Conservation (phyloP, 2,113 vertebrate species). For the Petrocephalus zakoni region DNA sequence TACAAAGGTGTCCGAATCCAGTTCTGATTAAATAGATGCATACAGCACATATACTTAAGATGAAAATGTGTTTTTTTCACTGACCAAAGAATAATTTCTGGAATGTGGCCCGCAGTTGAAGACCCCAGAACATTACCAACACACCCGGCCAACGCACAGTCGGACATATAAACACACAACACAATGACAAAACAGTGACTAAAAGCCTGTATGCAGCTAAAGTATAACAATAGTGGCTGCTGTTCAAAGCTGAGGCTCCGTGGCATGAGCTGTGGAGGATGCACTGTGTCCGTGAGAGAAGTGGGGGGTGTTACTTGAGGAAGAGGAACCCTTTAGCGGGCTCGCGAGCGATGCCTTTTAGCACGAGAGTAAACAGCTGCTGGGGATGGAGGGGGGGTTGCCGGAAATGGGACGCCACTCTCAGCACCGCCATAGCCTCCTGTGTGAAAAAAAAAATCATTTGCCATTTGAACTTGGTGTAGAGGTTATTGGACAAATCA, state of each 20-base stretch:
- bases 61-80: neutral
- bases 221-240: neutral
- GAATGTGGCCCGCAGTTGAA: neutral
- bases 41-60: neutral
- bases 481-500: slow-evolving; percentile 15
- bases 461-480: slow-evolving; percentile 11
- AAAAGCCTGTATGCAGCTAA: neutral
- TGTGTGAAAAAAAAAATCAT: slow-evolving; percentile 11
- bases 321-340: neutral
- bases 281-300: slow-evolving; percentile 1
- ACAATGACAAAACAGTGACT: neutral
- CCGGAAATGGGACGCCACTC: neutral
- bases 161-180: neutral
- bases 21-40: neutral
- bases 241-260: neutral
- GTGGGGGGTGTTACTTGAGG: neutral
- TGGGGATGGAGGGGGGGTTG: neutral
- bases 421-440: slow-evolving; percentile 5
- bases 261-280: neutral
- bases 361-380: slow-evolving; percentile 12
- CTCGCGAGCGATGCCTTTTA: neutral
- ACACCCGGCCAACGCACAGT: neutral
- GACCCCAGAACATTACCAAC: neutral
- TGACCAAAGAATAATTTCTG: neutral
- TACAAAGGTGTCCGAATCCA: neutral